Conservation (phyloP, 2,797 vertebrate species). For the Psittacula derbiana region DNA sequence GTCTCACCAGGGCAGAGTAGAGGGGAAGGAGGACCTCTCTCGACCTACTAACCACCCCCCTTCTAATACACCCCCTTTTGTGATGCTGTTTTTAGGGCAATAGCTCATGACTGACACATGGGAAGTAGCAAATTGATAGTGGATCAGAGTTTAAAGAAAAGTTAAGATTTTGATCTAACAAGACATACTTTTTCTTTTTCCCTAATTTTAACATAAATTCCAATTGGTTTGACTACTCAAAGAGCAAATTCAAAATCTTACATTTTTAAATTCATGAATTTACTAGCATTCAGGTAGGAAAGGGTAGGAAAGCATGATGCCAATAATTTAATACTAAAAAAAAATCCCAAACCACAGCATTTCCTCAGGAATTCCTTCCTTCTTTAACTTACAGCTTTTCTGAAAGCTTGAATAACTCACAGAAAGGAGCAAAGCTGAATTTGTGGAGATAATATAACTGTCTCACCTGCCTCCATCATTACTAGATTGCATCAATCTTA, state of each 20-base stretch:
- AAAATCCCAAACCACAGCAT: rapidly evolving
- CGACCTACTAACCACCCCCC: too few species aligned
- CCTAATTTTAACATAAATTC: neutral
- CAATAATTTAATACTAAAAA: neutral
- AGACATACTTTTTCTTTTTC: neutral
- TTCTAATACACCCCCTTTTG: neutral
- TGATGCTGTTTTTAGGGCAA: neutral
- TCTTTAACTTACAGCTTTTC: neutral
- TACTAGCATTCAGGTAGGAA: neutral
- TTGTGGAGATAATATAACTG: conserved; percentile 13
- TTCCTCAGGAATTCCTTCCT: neutral
- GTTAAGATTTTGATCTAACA: neutral
- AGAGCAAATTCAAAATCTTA: neutral
- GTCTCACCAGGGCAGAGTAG: too few species aligned
- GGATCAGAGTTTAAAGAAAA: neutral
- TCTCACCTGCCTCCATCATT: neutral
- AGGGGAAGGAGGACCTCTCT: too few species aligned
- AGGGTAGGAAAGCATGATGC: neutral
- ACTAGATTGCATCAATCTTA: conserved; percentile 7
- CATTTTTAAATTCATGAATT: neutral
- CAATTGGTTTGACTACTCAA: neutral
- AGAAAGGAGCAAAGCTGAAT: neutral
- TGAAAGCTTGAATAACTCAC: neutral
- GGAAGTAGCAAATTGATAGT: neutral
- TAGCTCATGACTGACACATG: neutral